Conservation (phyloP, 1,140 invertebrate species). For the Stegodyphus mimosarum region DNA sequence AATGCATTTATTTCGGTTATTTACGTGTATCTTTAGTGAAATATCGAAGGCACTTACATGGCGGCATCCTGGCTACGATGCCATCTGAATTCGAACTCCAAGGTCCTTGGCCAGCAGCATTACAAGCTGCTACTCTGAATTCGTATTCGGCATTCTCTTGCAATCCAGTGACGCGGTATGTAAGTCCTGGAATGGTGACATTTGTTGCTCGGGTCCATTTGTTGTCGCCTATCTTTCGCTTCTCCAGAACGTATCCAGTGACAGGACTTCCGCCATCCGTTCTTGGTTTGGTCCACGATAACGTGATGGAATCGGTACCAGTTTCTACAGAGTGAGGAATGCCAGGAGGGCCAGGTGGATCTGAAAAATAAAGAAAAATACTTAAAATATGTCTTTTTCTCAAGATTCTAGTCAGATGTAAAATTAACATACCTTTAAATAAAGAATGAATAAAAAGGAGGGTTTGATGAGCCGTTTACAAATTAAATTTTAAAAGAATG, state of each 20-base stretch:
- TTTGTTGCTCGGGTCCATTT: conserved; percentile 92
- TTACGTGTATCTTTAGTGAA: too few species aligned
- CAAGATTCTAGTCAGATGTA: neutral
- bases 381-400: neutral
- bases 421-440: too few species aligned
- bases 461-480: too few species aligned
- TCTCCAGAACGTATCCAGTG: conserved; percentile 94
- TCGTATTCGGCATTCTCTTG: conserved; percentile 97
- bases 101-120: conserved; percentile 82
- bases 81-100: conserved; percentile 92
- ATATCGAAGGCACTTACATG: conserved; percentile 72
- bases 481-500: too few species aligned
- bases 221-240: conserved; percentile 82
- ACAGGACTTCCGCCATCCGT: conserved; percentile 94
- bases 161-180: conserved; percentile 81
- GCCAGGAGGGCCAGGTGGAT: conserved; percentile 90
- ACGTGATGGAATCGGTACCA: conserved; percentile 93
- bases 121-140: conserved; percentile 90
- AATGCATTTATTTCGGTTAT: too few species aligned
- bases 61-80: conserved; percentile 87
- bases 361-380: conserved; percentile 68
- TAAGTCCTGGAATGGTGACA: conserved; percentile 82
- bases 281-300: conserved; percentile 92
- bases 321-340: conserved; percentile 86
- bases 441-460: too few species aligned